Evolutionary conservation across 2,797 vertebrate species (phyloP), one percentile per base, ranked within the genome.

Genomic region (Malurus leucopterus): DNA sequence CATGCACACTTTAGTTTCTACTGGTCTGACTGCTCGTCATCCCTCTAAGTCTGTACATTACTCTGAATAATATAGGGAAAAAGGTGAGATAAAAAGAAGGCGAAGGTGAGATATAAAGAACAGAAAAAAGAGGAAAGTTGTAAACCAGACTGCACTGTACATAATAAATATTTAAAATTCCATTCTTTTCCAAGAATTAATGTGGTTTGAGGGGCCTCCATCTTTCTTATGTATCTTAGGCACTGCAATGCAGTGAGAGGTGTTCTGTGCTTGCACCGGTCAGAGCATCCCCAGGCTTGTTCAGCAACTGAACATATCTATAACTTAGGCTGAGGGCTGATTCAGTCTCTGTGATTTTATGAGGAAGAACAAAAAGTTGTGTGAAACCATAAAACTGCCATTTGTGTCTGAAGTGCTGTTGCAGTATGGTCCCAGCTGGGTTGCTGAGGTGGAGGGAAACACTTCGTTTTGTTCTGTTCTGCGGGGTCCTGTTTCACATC

Each of bases 71-170:
- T 24, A 15, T 2, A 43, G 16, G 4, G 16, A 46, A 43, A 67
- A 49, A 38, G 2, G 6, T 0, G 0, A 79, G 27, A 30, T 2
- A 32, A 58, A 68, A 75, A 61, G 8, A 53, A 61, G 4, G 1
- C 12, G 36, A 36, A 36, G 36, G 36, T 36, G 36, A 36, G 36
- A 36, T 11, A 53, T 36, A 58, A 78, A 57, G 16, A 47, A 55
- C 2, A 44, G 15, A 84, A 63, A 67, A 7, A 77, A 54, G 18
- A 83, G 3, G 5, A 73, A 83, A 51, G 3, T 2, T 55, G 6
- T 51, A 30, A 59, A 63, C 70, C 59, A 34, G 9, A 6, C 14
- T n/a, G 5, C 8, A 17, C 11, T 79, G 3, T 36, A 40, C 32
- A 26, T 27, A 29, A 55, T 59, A 82, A 70, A 44, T 63, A 38